phyloP scores from a whole-genome alignment of 1,140 invertebrate species.

The Apis florea region DNA sequence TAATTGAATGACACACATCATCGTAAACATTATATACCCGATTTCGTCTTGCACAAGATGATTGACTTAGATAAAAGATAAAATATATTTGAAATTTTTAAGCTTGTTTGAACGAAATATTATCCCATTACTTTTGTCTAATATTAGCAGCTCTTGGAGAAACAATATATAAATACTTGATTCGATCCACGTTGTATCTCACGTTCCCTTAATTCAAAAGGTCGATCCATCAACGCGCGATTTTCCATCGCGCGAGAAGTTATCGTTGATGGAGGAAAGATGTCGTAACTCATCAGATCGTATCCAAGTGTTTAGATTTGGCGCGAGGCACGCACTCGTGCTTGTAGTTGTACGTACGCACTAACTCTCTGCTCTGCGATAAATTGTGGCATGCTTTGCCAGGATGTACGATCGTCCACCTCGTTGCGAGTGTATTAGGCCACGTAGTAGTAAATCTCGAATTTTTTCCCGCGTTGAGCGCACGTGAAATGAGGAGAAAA shows the following conservation, averaged over 20 bases:
- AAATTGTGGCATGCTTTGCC: conserved; percentile 42
- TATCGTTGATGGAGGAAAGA: conserved; percentile 7
- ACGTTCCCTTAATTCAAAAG: background rate
- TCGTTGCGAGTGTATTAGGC: conserved; percentile 43
- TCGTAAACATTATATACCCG: no score
- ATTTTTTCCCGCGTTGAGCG: conserved; percentile 26
- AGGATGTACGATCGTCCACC: conserved; percentile 40
- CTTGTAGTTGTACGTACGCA: background rate
- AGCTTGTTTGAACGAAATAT: no score
- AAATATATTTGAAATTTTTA: no score
- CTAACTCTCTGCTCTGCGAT: conserved; percentile 31
- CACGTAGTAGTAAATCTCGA: conserved; percentile 54
- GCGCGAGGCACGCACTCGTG: background rate
- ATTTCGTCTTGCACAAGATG: no score
- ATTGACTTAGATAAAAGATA: no score
- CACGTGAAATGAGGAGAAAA: conserved; percentile 14
- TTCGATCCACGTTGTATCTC: background rate
- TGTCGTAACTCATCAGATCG: conserved; percentile 10
- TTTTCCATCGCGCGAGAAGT: background rate
- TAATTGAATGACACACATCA: no score
- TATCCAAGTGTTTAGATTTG: background rate
- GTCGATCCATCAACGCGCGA: conserved; percentile 15
- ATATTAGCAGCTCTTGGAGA: no score
- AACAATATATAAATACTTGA: background rate
- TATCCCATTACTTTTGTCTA: no score